These are phyloP conservation scores for Phainopepla nitens DNA, from an alignment of 2,113 vertebrate species.

Conservation along the genomic window DNA sequence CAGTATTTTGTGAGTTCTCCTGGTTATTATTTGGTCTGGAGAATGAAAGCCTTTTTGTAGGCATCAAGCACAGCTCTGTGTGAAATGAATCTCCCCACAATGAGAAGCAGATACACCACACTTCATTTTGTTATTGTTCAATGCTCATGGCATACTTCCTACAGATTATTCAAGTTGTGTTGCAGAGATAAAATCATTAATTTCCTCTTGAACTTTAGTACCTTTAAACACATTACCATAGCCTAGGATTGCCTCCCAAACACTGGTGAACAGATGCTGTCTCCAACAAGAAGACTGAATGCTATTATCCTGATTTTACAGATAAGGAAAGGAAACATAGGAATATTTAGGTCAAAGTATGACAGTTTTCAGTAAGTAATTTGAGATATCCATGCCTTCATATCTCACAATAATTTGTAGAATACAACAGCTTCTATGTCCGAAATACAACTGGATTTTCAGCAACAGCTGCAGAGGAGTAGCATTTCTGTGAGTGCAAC, in stretches of 20 bases:
- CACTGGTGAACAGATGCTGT: neutral
- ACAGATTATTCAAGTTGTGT: neutral
- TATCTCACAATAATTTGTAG: neutral
- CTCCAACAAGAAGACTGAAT: neutral
- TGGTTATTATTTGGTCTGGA: neutral
- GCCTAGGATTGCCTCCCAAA: neutral
- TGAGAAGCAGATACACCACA: neutral
- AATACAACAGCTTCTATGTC: neutral
- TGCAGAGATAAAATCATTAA: neutral
- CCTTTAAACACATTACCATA: neutral
- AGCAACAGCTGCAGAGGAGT: neutral
- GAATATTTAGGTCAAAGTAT: neutral
- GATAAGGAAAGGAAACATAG: neutral
- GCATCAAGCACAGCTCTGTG: neutral
- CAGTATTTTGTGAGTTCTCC: neutral
- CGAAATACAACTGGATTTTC: neutral
- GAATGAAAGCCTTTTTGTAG: neutral
- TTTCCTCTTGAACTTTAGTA: neutral
- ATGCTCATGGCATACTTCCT: neutral
- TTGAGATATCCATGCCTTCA: neutral
- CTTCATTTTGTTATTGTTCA: neutral
- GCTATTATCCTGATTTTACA: neutral
- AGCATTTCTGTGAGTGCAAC: neutral
- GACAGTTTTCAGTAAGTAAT: neutral
- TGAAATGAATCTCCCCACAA: neutral